Percentiles rank a stretch among this genome's conserved stretches.
These are phyloP conservation scores for Cercocebus atys DNA, from an alignment of 2,113 vertebrate genomes.

Conservation along the genomic window DNA sequence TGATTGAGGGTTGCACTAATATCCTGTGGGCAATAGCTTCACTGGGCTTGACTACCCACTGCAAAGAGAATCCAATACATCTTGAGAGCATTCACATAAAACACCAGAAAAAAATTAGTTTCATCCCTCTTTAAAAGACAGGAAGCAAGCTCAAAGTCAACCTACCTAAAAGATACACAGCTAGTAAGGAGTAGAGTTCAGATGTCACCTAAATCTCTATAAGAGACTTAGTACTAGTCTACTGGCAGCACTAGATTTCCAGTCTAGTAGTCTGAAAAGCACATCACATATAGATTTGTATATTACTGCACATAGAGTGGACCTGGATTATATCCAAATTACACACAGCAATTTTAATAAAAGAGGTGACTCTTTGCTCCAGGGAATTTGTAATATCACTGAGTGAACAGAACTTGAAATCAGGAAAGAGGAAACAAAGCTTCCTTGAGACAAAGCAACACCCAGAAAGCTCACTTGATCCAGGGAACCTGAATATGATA, in stretches of 20 bases:
- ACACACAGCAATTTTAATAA: background rate
- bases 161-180: background rate
- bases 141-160: background rate
- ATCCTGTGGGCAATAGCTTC: background rate
- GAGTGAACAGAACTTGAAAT: background rate
- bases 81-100: rapidly evolving
- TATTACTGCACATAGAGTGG: background rate
- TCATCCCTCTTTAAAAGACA: background rate
- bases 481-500: rapidly evolving
- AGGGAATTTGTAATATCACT: too few relatives aligned
- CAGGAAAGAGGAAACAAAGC: background rate
- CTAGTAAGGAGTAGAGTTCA: too few relatives aligned
- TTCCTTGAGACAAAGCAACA: too few relatives aligned
- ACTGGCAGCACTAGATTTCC: too few relatives aligned
- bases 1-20: rapidly evolving
- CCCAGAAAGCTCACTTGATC: background rate
- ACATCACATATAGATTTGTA: background rate
- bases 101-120: background rate
- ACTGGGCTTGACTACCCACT: background rate
- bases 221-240: background rate
- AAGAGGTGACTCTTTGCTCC: background rate
- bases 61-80: background rate
- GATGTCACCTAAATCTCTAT: background rate
- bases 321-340: background rate
- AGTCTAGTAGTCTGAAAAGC: background rate